Evolutionary conservation across 2,888 invertebrate species (phyloP).

Genomic region (Drosophila differens): DNA sequence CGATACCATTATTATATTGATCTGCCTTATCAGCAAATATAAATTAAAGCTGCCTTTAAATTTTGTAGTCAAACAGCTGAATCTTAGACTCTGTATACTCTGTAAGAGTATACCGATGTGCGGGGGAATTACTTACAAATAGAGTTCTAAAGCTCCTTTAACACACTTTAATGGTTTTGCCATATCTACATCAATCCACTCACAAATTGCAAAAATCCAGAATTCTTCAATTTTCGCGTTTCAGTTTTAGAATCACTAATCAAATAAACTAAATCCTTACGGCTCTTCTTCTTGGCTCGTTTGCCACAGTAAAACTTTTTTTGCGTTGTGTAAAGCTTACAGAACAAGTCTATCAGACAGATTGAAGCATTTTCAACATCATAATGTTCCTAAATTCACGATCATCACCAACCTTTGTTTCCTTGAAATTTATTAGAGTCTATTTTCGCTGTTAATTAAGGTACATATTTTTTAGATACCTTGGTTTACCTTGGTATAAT

Average conservation of each 20-base stretch:
- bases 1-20: background rate
- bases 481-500: background rate
- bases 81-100: background rate
- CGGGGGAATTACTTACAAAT: background rate
- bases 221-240: background rate
- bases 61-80: background rate
- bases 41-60: background rate
- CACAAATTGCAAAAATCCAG: background rate
- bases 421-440: background rate
- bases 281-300: background rate
- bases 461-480: background rate
- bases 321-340: background rate
- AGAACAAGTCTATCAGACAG: background rate
- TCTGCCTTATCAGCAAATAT: background rate
- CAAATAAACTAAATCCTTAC: background rate
- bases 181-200: background rate
- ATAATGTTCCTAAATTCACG: background rate
- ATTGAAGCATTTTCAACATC: background rate
- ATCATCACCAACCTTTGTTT: background rate
- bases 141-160: background rate
- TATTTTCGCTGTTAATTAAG: background rate
- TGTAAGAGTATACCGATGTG: background rate
- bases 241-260: background rate
- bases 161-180: background rate
- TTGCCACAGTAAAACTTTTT: background rate